A percentile compares a stretch with the other conserved stretches of the same genome.
Conservation (phyloP, 2,888 invertebrate species). For the Dynastes grantii region DNA sequence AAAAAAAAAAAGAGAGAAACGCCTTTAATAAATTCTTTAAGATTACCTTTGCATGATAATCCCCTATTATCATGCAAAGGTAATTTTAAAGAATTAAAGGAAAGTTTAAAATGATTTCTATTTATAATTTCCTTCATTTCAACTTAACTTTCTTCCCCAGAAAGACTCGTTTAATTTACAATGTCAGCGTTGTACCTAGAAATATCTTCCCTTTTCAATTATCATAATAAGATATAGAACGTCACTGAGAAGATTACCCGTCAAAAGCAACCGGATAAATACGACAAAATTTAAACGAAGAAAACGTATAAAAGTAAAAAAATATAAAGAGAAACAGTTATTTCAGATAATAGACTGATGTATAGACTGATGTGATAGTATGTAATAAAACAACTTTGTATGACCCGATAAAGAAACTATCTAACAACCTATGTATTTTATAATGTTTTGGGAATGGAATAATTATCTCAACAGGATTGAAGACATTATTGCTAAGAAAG, state of each 20-base stretch:
- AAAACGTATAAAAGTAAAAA: too few species aligned
- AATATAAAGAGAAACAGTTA: too few species aligned
- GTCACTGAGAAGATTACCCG: neutral
- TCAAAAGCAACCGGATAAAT: neutral
- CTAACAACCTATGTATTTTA: too few species aligned
- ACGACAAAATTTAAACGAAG: neutral
- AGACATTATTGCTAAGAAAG: too few species aligned
- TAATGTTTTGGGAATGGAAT: too few species aligned
- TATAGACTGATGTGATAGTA: too few species aligned
- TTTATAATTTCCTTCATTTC: constrained; percentile 16
- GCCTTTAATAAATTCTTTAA: neutral
- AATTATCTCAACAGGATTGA: too few species aligned
- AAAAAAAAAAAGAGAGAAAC: neutral
- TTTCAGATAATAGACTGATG: too few species aligned
- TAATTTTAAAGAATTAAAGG: neutral
- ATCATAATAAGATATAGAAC: neutral
- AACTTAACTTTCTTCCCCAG: neutral
- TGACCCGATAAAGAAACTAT: too few species aligned
- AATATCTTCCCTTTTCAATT: neutral
- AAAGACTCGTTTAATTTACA: neutral
- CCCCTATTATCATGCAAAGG: too few species aligned
- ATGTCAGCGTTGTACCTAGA: neutral
- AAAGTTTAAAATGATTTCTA: neutral
- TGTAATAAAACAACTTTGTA: too few species aligned
- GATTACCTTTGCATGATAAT: neutral